A percentile compares a stretch with the other conserved stretches of the same genome.
These are phyloP conservation scores for Ryuthela nishihirai DNA, from an alignment of 2,888 invertebrate genomes.

Conservation along the genomic window DNA sequence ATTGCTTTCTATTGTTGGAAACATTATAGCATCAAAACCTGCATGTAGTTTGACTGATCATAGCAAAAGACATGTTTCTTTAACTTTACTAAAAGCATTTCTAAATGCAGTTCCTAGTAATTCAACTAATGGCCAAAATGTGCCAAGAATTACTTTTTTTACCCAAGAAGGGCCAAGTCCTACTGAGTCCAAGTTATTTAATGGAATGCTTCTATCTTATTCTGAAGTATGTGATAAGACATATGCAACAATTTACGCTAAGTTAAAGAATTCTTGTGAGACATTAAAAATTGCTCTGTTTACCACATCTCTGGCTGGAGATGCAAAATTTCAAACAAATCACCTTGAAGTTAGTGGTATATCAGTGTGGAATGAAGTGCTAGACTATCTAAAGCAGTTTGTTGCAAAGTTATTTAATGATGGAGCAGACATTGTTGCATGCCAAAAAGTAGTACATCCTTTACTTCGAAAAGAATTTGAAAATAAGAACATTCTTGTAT, in stretches of 20 bases:
- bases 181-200: constrained; percentile 2
- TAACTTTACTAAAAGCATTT: constrained; percentile 7
- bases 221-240: not conserved
- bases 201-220: constrained; percentile 1
- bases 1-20: constrained; percentile 1
- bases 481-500: not conserved
- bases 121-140: not conserved
- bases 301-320: constrained; percentile 11
- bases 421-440: constrained; percentile 5
- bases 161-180: constrained; percentile 4
- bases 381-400: not conserved
- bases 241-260: not conserved
- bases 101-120: constrained; percentile 3
- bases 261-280: not conserved
- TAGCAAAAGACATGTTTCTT: constrained; percentile 1
- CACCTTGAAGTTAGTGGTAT: constrained; percentile 5
- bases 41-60: constrained; percentile 3
- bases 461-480: constrained; percentile 13
- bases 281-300: constrained; percentile 6
- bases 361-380: not conserved
- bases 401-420: not conserved
- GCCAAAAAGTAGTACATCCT: constrained; percentile 31
- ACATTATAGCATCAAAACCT: constrained; percentile 12
- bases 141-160: constrained; percentile 1
- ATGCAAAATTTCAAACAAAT: constrained; percentile 8